These are phyloP conservation scores for Neoscelio sp. DNA, from an alignment of 2,888 invertebrate genomes.

Conservation along the genomic window DNA sequence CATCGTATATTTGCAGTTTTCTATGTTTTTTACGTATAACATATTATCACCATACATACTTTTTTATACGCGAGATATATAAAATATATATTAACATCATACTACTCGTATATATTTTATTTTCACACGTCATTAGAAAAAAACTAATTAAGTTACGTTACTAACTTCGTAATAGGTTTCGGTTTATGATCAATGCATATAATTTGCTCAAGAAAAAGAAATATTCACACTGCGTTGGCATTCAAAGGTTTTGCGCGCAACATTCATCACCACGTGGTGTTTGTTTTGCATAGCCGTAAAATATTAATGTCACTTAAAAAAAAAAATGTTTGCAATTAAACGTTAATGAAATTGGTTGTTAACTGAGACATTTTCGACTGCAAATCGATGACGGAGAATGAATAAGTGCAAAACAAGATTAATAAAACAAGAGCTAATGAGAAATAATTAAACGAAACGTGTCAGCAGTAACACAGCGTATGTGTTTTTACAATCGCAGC, in stretches of 20 bases:
- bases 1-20: too few relatives aligned
- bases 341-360: constrained; percentile 55
- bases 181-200: constrained; percentile 49
- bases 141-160: constrained; percentile 59
- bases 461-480: not conserved
- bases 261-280: constrained; percentile 45
- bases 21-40: too few relatives aligned
- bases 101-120: not conserved
- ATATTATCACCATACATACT: too few relatives aligned
- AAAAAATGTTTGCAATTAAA: constrained; percentile 43
- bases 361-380: constrained; percentile 22
- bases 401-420: constrained; percentile 6
- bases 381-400: not conserved
- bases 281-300: constrained; percentile 55
- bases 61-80: too few relatives aligned
- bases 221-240: constrained; percentile 42
- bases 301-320: constrained; percentile 36
- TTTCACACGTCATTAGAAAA: constrained; percentile 15
- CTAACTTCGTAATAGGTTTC: constrained; percentile 45
- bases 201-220: constrained; percentile 49
- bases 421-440: constrained; percentile 28
- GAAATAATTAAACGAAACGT: constrained; percentile 41
- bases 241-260: constrained; percentile 59
- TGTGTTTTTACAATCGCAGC: constrained; percentile 53
- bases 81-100: constrained; percentile 23